Percentiles rank a stretch among this genome's conserved stretches.
phyloP scores from a whole-genome alignment of 1,140 invertebrate genomes.

The Camponotus pennsylvanicus region DNA sequence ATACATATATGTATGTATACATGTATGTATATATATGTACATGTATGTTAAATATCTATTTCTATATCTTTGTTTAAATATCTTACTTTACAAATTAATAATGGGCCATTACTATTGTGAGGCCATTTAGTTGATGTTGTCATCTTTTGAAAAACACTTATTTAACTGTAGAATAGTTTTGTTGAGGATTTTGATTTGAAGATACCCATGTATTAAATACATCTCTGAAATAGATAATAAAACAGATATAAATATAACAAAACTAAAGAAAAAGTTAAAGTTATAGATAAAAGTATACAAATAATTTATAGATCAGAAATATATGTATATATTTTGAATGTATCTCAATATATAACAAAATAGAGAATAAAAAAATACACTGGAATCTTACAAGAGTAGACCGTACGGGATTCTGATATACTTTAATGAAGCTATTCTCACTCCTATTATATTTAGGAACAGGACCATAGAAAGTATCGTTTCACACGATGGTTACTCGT shows the following conservation, averaged over 20 bases:
- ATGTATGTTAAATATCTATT: too few relatives aligned
- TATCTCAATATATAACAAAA: neutral
- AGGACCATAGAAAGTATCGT: too few relatives aligned
- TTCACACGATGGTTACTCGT: too few relatives aligned
- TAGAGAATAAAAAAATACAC: neutral
- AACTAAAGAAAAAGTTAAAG: neutral
- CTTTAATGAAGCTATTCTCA: too few relatives aligned
- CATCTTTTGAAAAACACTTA: slow-evolving; percentile 79
- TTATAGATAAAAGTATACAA: neutral
- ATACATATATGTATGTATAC: too few relatives aligned
- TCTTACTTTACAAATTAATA: slow-evolving; percentile 72
- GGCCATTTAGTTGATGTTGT: slow-evolving; percentile 64
- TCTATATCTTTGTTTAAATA: slow-evolving; percentile 60
- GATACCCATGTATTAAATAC: slow-evolving; percentile 96
- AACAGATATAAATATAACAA: neutral
- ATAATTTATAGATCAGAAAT: slow-evolving; percentile 8
- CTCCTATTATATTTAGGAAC: too few relatives aligned
- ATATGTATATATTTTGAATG: neutral
- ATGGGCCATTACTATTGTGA: slow-evolving; percentile 48
- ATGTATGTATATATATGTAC: too few relatives aligned
- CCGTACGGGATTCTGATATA: too few relatives aligned
- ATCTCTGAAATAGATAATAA: slow-evolving; percentile 89
- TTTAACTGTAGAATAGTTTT: slow-evolving; percentile 88
- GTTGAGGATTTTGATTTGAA: slow-evolving; percentile 91
- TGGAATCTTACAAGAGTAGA: too few relatives aligned